Evolutionary conservation across 1,140 invertebrate genomes (phyloP).

Genomic region (Drosophila nigromelanica): DNA sequence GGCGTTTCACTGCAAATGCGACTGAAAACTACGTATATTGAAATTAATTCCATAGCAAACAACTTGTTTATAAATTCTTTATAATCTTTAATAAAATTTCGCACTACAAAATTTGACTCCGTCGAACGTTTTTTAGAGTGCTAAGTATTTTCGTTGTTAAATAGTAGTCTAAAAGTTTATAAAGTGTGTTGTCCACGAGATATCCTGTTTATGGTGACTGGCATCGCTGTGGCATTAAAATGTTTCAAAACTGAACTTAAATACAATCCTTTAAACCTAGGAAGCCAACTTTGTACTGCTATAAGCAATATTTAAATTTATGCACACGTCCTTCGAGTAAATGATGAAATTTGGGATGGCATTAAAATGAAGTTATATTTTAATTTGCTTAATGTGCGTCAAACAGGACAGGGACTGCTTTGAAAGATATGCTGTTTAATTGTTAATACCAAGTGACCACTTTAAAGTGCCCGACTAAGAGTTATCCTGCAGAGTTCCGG

Average conservation of each 20-base stretch:
- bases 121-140: too few relatives aligned
- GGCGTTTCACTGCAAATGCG: too few relatives aligned
- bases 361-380: constrained; percentile 48
- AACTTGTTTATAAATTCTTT: too few relatives aligned
- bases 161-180: not conserved
- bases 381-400: constrained; percentile 41
- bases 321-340: constrained; percentile 6
- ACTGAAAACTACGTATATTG: too few relatives aligned
- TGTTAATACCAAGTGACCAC: not conserved
- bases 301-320: constrained; percentile 28
- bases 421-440: constrained; percentile 21
- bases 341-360: not conserved
- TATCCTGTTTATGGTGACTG: too few relatives aligned
- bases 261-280: not conserved
- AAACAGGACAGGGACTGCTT: constrained; percentile 9
- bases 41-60: too few relatives aligned
- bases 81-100: too few relatives aligned
- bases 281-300: not conserved
- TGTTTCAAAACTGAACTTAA: constrained; percentile 14
- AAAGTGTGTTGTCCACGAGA: too few relatives aligned
- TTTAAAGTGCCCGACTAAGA: not conserved
- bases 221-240: constrained; percentile 21
- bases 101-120: too few relatives aligned
- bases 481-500: not conserved
- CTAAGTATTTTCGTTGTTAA: not conserved